phyloP scores from a whole-genome alignment of 2,888 invertebrate species.

The Rhorus exstirpatorius region DNA sequence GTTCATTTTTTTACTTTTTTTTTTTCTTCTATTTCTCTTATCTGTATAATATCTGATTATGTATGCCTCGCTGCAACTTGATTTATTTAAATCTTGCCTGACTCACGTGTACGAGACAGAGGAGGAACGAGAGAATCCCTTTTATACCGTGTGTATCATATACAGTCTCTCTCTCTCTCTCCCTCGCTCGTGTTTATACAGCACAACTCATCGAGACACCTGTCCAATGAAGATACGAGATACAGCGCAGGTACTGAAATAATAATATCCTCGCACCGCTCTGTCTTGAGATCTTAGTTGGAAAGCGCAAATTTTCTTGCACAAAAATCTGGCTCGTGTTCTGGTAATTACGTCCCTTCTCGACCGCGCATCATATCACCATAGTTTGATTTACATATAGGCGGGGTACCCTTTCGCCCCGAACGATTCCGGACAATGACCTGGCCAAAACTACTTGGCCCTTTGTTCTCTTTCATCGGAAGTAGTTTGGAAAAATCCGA shows the following conservation, averaged over 20 bases:
- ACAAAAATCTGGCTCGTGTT: background rate
- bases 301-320: too few relatives aligned
- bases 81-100: slow-evolving; percentile 46
- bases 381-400: too few relatives aligned
- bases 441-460: too few relatives aligned
- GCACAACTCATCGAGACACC: slow-evolving; percentile 9
- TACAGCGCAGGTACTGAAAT: slow-evolving; percentile 10
- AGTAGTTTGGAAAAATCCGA: too few relatives aligned
- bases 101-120: background rate
- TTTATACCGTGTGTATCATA: background rate
- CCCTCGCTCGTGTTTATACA: background rate
- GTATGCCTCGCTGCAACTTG: slow-evolving; percentile 4
- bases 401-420: too few relatives aligned
- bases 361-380: background rate
- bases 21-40: background rate
- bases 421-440: too few relatives aligned
- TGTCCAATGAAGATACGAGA: slow-evolving; percentile 52
- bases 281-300: slow-evolving; percentile 25
- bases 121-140: background rate
- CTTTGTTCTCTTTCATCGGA: too few relatives aligned
- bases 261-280: slow-evolving; percentile 30
- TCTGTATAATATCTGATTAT: slow-evolving; percentile 26
- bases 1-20: background rate
- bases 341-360: background rate
- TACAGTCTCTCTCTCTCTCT: background rate